Conservation (phyloP, 2,113 vertebrate genomes). For the Henicopernis longicauda region DNA sequence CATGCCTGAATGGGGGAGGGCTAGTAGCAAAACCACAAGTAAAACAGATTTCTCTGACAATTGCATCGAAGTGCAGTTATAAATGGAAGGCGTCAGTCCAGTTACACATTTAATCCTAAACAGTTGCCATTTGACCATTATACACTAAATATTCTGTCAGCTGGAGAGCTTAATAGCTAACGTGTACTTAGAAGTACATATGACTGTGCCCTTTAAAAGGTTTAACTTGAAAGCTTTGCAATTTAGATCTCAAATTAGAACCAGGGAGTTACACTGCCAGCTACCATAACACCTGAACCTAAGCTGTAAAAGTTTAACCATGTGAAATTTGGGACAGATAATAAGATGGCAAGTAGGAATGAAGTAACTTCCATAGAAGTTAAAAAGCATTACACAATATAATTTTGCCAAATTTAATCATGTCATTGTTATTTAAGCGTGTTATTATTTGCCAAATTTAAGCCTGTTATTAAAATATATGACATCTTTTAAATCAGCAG, state of each 20-base stretch:
- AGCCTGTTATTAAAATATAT: neutral
- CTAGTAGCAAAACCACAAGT: conserved; percentile 32
- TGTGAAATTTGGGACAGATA: neutral
- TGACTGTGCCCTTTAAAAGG: neutral
- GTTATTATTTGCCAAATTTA: neutral
- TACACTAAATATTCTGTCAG: conserved; percentile 10
- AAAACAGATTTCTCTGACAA: conserved; percentile 49
- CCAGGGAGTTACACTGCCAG: neutral
- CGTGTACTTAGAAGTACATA: neutral
- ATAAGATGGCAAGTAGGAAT: neutral
- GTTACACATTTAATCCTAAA: conserved; percentile 24
- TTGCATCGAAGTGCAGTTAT: neutral
- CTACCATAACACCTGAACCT: neutral
- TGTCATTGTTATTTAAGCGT: neutral
- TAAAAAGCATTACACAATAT: neutral
- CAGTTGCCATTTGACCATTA: conserved; percentile 43
- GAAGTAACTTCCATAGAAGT: neutral
- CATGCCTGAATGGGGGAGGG: conserved; percentile 6
- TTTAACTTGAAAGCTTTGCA: neutral
- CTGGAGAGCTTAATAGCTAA: neutral
- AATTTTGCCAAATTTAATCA: neutral
- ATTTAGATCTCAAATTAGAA: neutral
- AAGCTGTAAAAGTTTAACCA: neutral
- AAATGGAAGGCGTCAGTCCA: conserved; percentile 24
- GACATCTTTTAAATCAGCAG: neutral